Evolutionary conservation across 2,797 vertebrate species (phyloP).

Genomic region (Natrix natrix): DNA sequence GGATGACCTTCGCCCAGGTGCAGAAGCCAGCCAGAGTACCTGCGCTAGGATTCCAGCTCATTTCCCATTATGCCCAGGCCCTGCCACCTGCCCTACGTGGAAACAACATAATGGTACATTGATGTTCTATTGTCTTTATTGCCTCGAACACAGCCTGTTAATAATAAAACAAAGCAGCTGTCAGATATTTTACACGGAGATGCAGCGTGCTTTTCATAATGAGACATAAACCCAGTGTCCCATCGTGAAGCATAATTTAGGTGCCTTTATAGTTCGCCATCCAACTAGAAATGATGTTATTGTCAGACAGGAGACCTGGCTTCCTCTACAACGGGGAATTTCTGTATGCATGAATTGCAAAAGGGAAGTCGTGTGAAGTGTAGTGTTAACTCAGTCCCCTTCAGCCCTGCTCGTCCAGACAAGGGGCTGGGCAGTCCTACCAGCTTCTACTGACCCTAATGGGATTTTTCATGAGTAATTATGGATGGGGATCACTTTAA

Average conservation of each 20-base stretch:
- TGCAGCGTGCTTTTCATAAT: conserved; percentile 9
- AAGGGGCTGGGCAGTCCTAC: neutral
- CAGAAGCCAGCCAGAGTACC: neutral
- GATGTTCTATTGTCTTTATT: neutral
- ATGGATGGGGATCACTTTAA: neutral
- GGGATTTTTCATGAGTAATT: conserved; percentile 9
- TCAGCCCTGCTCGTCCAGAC: neutral
- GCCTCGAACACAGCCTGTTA: conserved; percentile 7
- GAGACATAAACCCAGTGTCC: conserved; percentile 36
- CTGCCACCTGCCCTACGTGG: neutral
- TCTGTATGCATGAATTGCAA: neutral
- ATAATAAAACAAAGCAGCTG: conserved; percentile 28
- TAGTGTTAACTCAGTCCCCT: neutral
- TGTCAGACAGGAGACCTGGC: rapidly evolving
- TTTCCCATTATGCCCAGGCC: neutral
- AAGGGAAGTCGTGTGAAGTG: neutral
- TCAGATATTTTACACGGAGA: neutral
- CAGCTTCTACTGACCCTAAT: rapidly evolving
- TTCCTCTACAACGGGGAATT: rapidly evolving
- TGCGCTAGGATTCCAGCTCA: neutral
- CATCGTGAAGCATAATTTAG: neutral
- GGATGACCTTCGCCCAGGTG: neutral
- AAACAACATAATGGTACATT: neutral
- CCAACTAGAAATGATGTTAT: conserved; percentile 36
- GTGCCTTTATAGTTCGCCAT: neutral